These are phyloP conservation scores for Argyra leucocephala DNA, from an alignment of 2,888 invertebrate species.

Conservation along the genomic window DNA sequence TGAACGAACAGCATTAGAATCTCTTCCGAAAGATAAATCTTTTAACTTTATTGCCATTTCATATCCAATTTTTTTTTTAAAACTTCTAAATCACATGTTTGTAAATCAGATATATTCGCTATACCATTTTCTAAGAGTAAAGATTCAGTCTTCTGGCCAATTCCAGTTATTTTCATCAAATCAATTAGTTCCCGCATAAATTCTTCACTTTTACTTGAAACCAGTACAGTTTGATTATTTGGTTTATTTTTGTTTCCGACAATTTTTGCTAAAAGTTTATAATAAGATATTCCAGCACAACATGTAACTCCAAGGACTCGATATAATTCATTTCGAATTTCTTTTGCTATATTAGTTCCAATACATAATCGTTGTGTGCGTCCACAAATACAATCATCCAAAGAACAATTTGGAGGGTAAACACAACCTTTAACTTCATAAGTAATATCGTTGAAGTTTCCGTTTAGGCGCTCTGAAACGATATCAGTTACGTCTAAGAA, in stretches of 20 bases:
- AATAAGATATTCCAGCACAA: slow-evolving; percentile 75
- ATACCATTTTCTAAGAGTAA: slow-evolving; percentile 57
- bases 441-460: slow-evolving; percentile 22
- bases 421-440: slow-evolving; percentile 45
- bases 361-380: slow-evolving; percentile 59
- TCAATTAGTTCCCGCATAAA: slow-evolving; percentile 57
- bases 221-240: slow-evolving; percentile 70
- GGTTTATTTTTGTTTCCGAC: slow-evolving; percentile 66
- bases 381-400: slow-evolving; percentile 60
- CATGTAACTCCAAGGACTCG: slow-evolving; percentile 61
- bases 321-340: slow-evolving; percentile 61
- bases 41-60: slow-evolving; percentile 61
- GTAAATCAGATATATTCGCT: slow-evolving; percentile 57
- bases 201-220: slow-evolving; percentile 56
- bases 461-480: slow-evolving; percentile 33
- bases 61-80: slow-evolving; percentile 56
- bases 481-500: slow-evolving; percentile 66
- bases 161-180: slow-evolving; percentile 61
- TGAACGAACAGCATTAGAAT: slow-evolving; percentile 60
- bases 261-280: slow-evolving; percentile 74
- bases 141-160: slow-evolving; percentile 62
- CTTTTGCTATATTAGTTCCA: slow-evolving; percentile 65
- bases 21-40: slow-evolving; percentile 65
- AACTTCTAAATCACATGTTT: slow-evolving; percentile 50
- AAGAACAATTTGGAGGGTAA: slow-evolving; percentile 50